Evolutionary conservation across 1,140 invertebrate genomes (phyloP), one percentile per base, ranked within the genome.

Genomic region (Chironomus striatipennis): DNA sequence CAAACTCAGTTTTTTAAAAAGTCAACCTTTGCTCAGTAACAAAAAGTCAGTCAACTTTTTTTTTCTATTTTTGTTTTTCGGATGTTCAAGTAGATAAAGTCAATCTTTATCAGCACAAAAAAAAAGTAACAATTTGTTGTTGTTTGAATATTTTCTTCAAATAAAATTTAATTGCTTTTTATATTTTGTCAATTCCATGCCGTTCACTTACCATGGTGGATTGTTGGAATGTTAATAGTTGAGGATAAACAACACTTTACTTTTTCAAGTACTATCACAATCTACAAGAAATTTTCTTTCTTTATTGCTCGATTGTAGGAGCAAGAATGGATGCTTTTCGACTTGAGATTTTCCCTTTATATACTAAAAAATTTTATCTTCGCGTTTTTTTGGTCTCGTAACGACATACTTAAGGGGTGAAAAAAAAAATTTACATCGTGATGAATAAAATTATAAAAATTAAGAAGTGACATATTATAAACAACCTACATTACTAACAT

Each of bases 261-360:
- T 47, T 47, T 47, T 12, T 47, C 9, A 47, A 47, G 43, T 57
- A 57, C n/a, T n/a, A n/a, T 57, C 47, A 57, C 47, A n/a, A n/a
- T 57, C 47, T n/a, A 57, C 47, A 34, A 34, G 24, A 57, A 57
- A 57, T n/a, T 57, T n/a, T 12, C 47, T 57, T 57, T 57, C 15
- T 70, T 70, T 18, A 70, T 70, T 70, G 65, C 65, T 70, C 65
- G 17, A 70, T 70, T 18, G 65, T 18, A 70, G 65, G 65, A 70
- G 65, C 65, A 70, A 70, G 65, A 70, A 70, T 70, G 65, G 20
- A 8, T 70, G 7, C 18, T 70, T 10, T 7, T 9, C 1, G 18
- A 21, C 17, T 18, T 12, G 2, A 21, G 15, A n/a, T n/a, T n/a
- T n/a, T 21, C 15, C 65, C 18, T 70, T 21, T 70, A 21, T 57